Evolutionary conservation across 2,888 invertebrate genomes (phyloP), one percentile per base, ranked within the genome.

Genomic region (Cryptosula pallasiana): DNA sequence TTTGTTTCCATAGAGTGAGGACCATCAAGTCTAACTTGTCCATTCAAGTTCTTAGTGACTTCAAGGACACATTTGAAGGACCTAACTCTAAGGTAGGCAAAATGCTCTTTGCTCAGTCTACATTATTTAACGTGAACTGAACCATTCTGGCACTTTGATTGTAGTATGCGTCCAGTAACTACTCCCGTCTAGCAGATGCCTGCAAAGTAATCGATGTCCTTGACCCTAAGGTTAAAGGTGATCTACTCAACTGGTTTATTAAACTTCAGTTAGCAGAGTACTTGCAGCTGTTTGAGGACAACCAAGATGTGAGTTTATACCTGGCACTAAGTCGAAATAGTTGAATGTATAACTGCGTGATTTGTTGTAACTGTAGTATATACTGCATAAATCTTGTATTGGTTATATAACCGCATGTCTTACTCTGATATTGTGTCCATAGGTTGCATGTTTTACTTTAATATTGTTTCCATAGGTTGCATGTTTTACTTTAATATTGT

Each of bases 231-330:
- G 92, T 95, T 0, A 94, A 92, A 87, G 87, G 84, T 78, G 94
- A 95, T 71, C 86, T 97, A 71, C 87, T 97, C 0, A 89, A 90
- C 75, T 98, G 97, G 96, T 95, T 97, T 86, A 90, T 95, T 3
- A 87, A 88, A 63, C 87, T 90, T 69, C 95, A 96, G 81, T 86
- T 95, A 54, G 90, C 93, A 84, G 99, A 99, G 83, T 99, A 99
- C 84, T 88, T 89, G 71, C 94, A 96, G 79, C 87, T 99, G 73
- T 99, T 97, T 87, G 92, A 94, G 71, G 91, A 94, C 78, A 94
- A 93, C 80, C 96, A 99, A 85, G 97, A 98, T 84, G 91, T 86
- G 75, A 81, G 81, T 78, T n/a, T 71, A 29, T 20, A 20, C 45
- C n/a, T n/a, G n/a, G n/a, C n/a, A n/a, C n/a, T n/a, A n/a, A n/a